Evolutionary conservation across 2,113 vertebrate species (phyloP), one percentile per base, ranked within the genome.

Genomic region (Clupea harengus): DNA sequence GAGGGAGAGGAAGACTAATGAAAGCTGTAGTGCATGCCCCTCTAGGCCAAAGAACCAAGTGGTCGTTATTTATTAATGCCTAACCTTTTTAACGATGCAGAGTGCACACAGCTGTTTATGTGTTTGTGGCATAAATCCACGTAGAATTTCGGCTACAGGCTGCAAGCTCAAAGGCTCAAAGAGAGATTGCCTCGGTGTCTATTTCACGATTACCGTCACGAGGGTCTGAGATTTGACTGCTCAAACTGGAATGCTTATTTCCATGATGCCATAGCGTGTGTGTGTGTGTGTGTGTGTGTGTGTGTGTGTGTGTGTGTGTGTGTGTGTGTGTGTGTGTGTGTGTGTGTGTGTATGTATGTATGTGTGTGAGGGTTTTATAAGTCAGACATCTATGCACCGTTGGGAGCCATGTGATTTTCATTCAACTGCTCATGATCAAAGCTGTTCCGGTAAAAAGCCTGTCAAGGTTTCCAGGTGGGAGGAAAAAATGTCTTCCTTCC

Each of bases 61-160:
- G 44, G 8, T 46, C 85, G 81, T 57, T 82, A 54, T 60, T 87
- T 89, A 89, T 87, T 89, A 86, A 86, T 82, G 45, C 64, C 52
- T 87, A 86, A 86, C 84, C 84, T 87, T 87, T 86, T 84, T 20
- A 87, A 45, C 80, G 81, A 89, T 87, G 50, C 82, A 82, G 44
- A 83, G 82, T 87, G 84, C 81, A 32, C 82, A 86, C 82, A 85
- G 82, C 72, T 57, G n/a, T 86, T 86, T 84, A 82, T 28, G 84
- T 60, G 54, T 60, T 60, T n/a, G 54, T 60, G 54, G 80, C 22
- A 82, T 86, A 15, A 67, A 60, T 82, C 83, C 72, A 72, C 11
- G 1, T n/a, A 47, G 46, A 18, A 15, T 39, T n/a, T 67, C 57
- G 5, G 52, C 85, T 82, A 85, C 82, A 82, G 54, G 28, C 45